A percentile compares a stretch with the other conserved stretches of the same genome.
phyloP scores from a whole-genome alignment of 2,113 vertebrate species.

The Zeus faber region DNA sequence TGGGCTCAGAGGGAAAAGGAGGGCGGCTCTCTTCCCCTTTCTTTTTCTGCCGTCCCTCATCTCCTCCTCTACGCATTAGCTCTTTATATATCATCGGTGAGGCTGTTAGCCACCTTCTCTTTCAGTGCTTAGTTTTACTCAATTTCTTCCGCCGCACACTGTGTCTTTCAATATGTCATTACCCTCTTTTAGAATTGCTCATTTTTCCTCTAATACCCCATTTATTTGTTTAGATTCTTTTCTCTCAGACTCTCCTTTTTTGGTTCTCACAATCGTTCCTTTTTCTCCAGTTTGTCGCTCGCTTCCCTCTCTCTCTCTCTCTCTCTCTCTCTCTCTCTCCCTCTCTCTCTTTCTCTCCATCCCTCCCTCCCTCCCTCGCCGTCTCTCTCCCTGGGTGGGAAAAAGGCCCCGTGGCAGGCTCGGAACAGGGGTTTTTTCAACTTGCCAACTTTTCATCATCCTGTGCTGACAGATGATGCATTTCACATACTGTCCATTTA shows the following conservation, averaged over 20 bases:
- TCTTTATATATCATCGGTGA: slow-evolving; percentile 33
- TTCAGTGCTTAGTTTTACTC: background rate
- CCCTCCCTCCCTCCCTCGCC: slow-evolving; percentile 1
- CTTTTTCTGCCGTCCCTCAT: background rate
- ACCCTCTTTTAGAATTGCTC: no score
- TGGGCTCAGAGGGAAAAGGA: slow-evolving; percentile 34
- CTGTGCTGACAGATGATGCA: slow-evolving; percentile 35
- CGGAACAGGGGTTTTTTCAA: slow-evolving; percentile 53
- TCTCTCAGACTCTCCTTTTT: background rate
- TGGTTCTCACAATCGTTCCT: background rate
- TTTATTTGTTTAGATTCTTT: background rate
- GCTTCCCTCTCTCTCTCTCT: background rate
- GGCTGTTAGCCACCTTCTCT: background rate
- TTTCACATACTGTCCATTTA: slow-evolving; percentile 58
- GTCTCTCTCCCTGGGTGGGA: slow-evolving; percentile 40
- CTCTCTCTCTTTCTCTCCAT: background rate
- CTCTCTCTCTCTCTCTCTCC: background rate
- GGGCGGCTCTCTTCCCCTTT: slow-evolving; percentile 17
- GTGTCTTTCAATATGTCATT: no score
- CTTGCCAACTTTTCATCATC: slow-evolving; percentile 50
- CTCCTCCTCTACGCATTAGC: slow-evolving; percentile 2
- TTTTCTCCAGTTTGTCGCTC: slow-evolving; percentile 23
- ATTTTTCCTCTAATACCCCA: no score
- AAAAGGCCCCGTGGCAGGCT: slow-evolving; percentile 23
- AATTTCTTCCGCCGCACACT: no score